Evolutionary conservation across 1,140 invertebrate genomes (phyloP).

Genomic region (Trialeurodes vaporariorum): DNA sequence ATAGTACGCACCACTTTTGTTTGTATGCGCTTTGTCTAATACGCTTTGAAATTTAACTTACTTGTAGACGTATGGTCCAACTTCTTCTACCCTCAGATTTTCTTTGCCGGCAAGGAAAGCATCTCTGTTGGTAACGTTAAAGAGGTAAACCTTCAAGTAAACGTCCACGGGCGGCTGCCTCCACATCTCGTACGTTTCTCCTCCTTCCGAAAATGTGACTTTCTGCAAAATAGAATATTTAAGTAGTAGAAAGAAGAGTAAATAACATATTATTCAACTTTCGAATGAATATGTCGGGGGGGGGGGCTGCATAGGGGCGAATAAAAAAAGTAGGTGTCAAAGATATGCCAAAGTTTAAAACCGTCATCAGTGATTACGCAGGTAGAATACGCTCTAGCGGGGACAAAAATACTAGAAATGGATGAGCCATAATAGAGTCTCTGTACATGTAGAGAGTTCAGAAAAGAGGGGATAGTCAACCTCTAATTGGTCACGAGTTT

Average conservation of each 20-base stretch:
- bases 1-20: too few relatives aligned
- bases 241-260: not conserved
- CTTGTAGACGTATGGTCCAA: constrained; percentile 86
- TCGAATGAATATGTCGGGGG: not conserved
- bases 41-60: constrained; percentile 36
- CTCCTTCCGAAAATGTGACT: constrained; percentile 51
- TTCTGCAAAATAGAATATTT: too few relatives aligned
- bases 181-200: constrained; percentile 78
- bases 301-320: too few relatives aligned
- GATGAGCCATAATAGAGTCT: too few relatives aligned
- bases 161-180: constrained; percentile 67
- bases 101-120: constrained; percentile 56
- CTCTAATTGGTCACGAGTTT: too few relatives aligned
- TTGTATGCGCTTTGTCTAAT: not conserved
- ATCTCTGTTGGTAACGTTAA: constrained; percentile 76
- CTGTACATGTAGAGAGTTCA: too few relatives aligned
- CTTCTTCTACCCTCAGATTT: constrained; percentile 62
- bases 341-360: too few relatives aligned
- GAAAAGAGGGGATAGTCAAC: too few relatives aligned
- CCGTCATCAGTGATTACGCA: too few relatives aligned
- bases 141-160: constrained; percentile 72
- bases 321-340: too few relatives aligned
- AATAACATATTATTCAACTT: not conserved
- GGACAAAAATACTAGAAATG: too few relatives aligned
- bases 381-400: too few relatives aligned